These are phyloP conservation scores for Metalampra italica DNA, from an alignment of 2,888 invertebrate species.

Conservation along the genomic window DNA sequence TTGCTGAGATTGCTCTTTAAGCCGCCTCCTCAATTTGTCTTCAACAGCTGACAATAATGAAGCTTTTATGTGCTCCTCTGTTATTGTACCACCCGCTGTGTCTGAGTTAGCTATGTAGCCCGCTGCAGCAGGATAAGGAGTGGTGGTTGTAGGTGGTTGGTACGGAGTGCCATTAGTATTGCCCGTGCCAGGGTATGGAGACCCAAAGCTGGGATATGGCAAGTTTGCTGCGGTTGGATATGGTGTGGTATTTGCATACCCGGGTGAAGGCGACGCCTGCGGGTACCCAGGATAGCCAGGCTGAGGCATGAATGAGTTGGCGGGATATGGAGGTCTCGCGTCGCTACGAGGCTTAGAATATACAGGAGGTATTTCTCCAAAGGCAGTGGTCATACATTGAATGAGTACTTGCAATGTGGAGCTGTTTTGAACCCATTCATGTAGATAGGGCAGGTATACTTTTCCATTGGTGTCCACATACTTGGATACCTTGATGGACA, in stretches of 20 bases:
- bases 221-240: constrained; percentile 60
- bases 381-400: constrained; percentile 93
- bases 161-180: constrained; percentile 53
- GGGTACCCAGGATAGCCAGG: constrained; percentile 64
- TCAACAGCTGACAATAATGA: constrained; percentile 96
- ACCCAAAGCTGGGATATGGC: constrained; percentile 74
- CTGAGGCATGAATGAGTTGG: constrained; percentile 63
- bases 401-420: constrained; percentile 94
- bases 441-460: constrained; percentile 96
- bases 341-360: constrained; percentile 84
- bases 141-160: constrained; percentile 37
- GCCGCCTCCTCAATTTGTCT: constrained; percentile 91
- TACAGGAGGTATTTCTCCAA: constrained; percentile 97
- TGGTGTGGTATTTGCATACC: constrained; percentile 59
- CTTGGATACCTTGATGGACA: constrained; percentile 96
- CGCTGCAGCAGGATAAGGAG: constrained; percentile 46
- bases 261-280: constrained; percentile 40
- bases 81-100: constrained; percentile 87
- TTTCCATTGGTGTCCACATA: constrained; percentile 97
- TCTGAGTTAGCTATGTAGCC: constrained; percentile 48
- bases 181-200: constrained; percentile 53
- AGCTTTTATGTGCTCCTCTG: constrained; percentile 96
- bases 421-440: constrained; percentile 91
- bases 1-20: constrained; percentile 94
- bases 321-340: constrained; percentile 79